Evolutionary conservation across 2,888 invertebrate species (phyloP).

Genomic region (Ornithoptera alexandrae): DNA sequence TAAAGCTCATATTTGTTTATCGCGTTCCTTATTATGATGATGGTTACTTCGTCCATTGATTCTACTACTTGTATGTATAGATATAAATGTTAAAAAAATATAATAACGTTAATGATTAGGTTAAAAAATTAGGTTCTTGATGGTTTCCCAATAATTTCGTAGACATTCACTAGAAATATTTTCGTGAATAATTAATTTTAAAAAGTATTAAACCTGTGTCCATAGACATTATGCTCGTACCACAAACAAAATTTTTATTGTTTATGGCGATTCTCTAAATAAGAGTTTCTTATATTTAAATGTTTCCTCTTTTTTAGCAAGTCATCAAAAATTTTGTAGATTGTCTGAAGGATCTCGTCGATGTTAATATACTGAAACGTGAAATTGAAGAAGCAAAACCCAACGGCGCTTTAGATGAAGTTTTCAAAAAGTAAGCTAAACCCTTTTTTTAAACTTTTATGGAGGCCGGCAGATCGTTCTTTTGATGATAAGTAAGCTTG

Average conservation of each 20-base stretch:
- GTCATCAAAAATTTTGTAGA: slow-evolving; percentile 65
- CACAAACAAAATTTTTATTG: too few species aligned
- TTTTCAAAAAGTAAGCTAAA: slow-evolving; percentile 81
- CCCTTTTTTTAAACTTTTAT: neutral
- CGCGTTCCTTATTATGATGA: neutral
- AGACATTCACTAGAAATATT: too few species aligned
- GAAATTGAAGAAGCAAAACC: slow-evolving; percentile 87
- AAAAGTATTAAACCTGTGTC: too few species aligned
- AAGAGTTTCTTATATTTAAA: neutral
- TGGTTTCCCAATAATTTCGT: too few species aligned
- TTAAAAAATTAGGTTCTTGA: too few species aligned
- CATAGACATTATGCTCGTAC: too few species aligned
- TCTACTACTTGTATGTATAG: neutral
- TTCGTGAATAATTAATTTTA: too few species aligned
- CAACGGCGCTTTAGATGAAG: slow-evolving; percentile 85
- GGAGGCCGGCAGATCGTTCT: too few species aligned
- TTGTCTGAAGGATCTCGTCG: slow-evolving; percentile 82
- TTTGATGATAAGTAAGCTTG: too few species aligned
- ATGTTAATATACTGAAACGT: slow-evolving; percentile 78
- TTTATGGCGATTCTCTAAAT: too few species aligned
- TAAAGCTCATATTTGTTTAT: neutral
- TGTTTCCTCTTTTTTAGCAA: slow-evolving; percentile 45
- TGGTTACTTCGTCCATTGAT: neutral
- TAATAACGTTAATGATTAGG: too few species aligned
- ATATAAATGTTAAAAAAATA: too few species aligned